Percentiles rank a stretch among this genome's conserved stretches.
Evolutionary conservation across 1,140 invertebrate species (phyloP).

Genomic region (Bemisia tabaci): DNA sequence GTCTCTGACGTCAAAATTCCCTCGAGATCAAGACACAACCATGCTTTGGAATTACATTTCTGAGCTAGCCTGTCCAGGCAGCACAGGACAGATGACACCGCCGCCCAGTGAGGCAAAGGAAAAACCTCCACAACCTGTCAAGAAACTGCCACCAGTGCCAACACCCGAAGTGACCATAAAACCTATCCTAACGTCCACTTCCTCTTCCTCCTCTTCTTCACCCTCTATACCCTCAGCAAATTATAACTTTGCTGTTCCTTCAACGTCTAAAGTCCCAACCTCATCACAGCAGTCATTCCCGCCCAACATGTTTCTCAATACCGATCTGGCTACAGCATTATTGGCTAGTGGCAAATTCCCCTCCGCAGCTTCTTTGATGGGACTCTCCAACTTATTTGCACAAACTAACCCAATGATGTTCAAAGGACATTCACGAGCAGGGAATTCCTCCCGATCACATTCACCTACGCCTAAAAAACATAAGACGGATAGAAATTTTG

Average conservation of each 20-base stretch:
- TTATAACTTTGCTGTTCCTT: conserved; percentile 8
- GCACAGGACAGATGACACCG: conserved; percentile 7
- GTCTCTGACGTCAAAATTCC: conserved; percentile 24
- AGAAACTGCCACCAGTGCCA: conserved; percentile 1
- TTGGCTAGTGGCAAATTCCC: conserved; percentile 23
- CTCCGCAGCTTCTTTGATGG: conserved; percentile 15
- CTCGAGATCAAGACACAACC: conserved; percentile 23
- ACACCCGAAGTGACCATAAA: conserved; percentile 1
- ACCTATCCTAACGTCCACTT: conserved; percentile 1
- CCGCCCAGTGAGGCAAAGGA: conserved; percentile 1
- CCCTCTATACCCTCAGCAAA: conserved; percentile 2
- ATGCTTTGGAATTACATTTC: conserved; percentile 22
- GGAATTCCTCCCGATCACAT: neutral
- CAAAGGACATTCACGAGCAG: neutral
- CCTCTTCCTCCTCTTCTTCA: neutral
- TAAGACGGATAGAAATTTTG: neutral
- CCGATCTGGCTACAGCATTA: conserved; percentile 23
- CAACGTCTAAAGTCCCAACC: conserved; percentile 3
- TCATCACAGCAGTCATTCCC: neutral
- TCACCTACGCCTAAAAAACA: neutral
- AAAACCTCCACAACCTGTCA: neutral
- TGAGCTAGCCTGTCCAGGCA: conserved; percentile 19
- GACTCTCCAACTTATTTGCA: conserved; percentile 16
- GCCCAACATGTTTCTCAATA: conserved; percentile 15
- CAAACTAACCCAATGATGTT: neutral